Base-by-base conservation (phyloP, 2,888 invertebrate species). In the Tetramorium bicarinatum region DNA sequence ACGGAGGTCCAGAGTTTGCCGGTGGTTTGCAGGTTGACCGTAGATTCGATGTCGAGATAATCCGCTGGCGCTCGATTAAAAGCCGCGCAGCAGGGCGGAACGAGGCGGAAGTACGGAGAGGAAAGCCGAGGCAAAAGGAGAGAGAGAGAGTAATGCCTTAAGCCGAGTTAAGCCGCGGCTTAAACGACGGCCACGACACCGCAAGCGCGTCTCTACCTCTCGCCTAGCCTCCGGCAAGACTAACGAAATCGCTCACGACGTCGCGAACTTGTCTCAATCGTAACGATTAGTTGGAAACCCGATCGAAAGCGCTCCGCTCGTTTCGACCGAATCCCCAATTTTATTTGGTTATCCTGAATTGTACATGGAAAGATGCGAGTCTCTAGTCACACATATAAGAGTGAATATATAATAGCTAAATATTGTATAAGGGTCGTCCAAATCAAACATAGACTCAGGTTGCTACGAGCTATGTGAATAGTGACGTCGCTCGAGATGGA, bases 1-100 rank as follows among this genome's bases (percentile, higher is more conserved):
- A 86, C 79, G 56, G 74, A 79, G 52, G 72, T 69, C 76, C 64
- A 38, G 61, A 77, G 77, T 86, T 84, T 81, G 80, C 76, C 34
- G 56, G 80, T 54, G 72, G 77, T 87, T 84, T 81, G 76, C 72
- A 62, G 71, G 76, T 61, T 52, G 64, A 59, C 44, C 44, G 62
- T 83, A 87, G 88, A 88, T 88, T 82, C 71, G 69, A 77, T 74
- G 81, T 79, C 59, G 77, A 82, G 89, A 86, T 87, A 87, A 89
- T 89, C 85, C 87, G 67, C 52, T 59, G 82, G 80, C 61, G 85
- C 89, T 87, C 89, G 89, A 88, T 88, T 88, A 89, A 89, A 88
- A 87, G 89, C 89, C 87, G 83, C 79, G 84, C 85, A 87, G 82
- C 79, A 71, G 54, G 59, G 71, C 82, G 77, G 84, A 88, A 75